Evolutionary conservation across 2,797 vertebrate genomes (phyloP).

Genomic region (Eurystomus glaucurus): DNA sequence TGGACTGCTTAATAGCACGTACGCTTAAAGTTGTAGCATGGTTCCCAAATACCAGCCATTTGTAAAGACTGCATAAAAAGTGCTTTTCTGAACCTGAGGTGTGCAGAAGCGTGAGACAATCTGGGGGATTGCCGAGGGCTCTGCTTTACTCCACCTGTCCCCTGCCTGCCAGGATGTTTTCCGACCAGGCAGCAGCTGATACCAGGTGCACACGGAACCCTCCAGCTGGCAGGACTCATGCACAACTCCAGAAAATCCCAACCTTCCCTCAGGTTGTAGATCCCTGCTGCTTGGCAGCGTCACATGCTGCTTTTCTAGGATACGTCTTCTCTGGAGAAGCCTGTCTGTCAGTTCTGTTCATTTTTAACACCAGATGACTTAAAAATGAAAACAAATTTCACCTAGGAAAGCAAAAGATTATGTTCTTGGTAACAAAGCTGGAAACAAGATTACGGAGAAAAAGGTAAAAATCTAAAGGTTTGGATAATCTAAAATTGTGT

Average conservation of each 20-base stretch:
- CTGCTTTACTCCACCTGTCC: not conserved
- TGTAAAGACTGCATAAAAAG: not conserved
- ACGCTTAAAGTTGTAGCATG: not conserved
- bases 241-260: not conserved
- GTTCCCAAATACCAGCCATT: not conserved
- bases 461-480: not conserved
- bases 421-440: not conserved
- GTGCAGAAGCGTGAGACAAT: fast-evolving
- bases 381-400: not conserved
- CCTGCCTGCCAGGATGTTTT: not conserved
- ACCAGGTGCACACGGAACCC: not conserved
- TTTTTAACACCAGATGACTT: not conserved
- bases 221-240: not conserved
- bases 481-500: not conserved
- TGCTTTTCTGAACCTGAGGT: not conserved
- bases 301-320: not conserved
- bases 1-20: not conserved
- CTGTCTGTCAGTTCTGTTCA: not conserved
- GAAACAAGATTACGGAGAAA: not conserved
- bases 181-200: not conserved
- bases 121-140: not conserved
- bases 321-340: not conserved
- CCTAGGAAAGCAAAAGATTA: not conserved
- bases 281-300: not conserved
- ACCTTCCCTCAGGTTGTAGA: not conserved